phyloP scores from a whole-genome alignment of 2,888 invertebrate genomes.

The Alloplasta piceator region DNA sequence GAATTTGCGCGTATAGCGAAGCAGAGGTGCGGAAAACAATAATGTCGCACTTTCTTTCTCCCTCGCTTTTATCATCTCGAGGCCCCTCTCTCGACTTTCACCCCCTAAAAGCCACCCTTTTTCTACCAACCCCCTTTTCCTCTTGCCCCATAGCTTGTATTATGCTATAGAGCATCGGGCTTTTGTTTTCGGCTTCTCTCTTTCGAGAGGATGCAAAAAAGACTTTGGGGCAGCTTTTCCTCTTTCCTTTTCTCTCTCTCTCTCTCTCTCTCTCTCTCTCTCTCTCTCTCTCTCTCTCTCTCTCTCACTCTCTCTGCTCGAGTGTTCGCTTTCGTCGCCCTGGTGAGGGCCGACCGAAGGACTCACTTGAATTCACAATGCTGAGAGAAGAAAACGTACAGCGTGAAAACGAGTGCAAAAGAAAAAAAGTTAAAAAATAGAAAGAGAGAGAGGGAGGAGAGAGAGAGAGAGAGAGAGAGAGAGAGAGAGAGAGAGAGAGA shows the following conservation, averaged over 20 bases:
- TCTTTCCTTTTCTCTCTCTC: slow-evolving; percentile 55
- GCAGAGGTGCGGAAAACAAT: slow-evolving; percentile 70
- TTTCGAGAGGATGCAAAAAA: no score
- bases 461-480: slow-evolving; percentile 17
- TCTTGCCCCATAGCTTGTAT: no score
- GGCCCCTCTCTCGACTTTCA: slow-evolving; percentile 37
- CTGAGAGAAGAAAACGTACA: slow-evolving; percentile 40
- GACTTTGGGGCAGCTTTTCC: slow-evolving; percentile 37
- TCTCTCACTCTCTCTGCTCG: no score
- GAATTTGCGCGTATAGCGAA: slow-evolving; percentile 43
- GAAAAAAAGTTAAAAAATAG: no score
- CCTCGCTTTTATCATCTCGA: slow-evolving; percentile 29
- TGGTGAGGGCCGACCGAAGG: slow-evolving; percentile 45
- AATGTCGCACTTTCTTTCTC: slow-evolving; percentile 68
- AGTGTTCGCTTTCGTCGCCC: slow-evolving; percentile 52
- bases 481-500: slow-evolving; percentile 1
- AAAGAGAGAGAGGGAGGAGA: slow-evolving; percentile 18
- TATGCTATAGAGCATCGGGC: slow-evolving; percentile 15
- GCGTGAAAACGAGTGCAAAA: no score
- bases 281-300: no score
- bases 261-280: slow-evolving; percentile 25
- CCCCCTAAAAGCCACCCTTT: slow-evolving; percentile 11
- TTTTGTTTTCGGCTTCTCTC: slow-evolving; percentile 46
- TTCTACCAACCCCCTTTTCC: no score
- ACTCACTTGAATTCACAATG: slow-evolving; percentile 58